Evolutionary conservation across 2,113 vertebrate genomes (phyloP).

Genomic region (Holacanthus passer): DNA sequence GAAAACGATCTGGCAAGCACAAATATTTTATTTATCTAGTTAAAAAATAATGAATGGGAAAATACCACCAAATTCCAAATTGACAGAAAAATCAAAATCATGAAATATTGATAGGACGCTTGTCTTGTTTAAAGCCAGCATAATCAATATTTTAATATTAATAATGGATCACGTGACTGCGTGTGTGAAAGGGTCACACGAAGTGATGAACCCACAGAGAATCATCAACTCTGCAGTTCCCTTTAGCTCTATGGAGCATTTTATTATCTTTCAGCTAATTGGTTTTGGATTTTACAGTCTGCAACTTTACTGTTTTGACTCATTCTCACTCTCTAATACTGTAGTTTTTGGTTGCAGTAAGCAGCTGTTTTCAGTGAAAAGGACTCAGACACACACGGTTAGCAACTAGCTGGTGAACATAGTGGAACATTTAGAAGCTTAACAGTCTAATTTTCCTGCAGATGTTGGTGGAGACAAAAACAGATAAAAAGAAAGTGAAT

Average conservation of each 20-base stretch:
- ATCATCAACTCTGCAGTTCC: neutral
- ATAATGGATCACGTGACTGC: slow-evolving; percentile 5
- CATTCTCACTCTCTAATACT: too few species aligned
- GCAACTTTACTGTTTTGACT: too few species aligned
- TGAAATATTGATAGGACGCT: neutral
- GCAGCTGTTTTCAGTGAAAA: slow-evolving; percentile 8
- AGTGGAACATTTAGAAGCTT: slow-evolving; percentile 1
- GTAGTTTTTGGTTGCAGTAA: neutral
- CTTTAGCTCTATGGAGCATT: neutral
- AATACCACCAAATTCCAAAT: neutral
- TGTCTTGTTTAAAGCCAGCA: neutral
- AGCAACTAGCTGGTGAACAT: slow-evolving; percentile 2
- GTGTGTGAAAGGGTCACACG: neutral
- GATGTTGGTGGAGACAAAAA: neutral
- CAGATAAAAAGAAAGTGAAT: neutral
- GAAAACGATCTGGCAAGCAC: neutral
- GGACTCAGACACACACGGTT: neutral
- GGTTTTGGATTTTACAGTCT: too few species aligned
- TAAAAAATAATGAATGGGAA: neutral
- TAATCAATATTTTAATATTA: slow-evolving; percentile 15
- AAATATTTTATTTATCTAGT: slow-evolving; percentile 1
- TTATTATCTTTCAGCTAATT: neutral
- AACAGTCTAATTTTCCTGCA: neutral
- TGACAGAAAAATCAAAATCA: neutral
- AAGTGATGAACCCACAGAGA: neutral